Evolutionary conservation across 2,797 vertebrate genomes (phyloP).

Genomic region (Aldrovandia affinis): DNA sequence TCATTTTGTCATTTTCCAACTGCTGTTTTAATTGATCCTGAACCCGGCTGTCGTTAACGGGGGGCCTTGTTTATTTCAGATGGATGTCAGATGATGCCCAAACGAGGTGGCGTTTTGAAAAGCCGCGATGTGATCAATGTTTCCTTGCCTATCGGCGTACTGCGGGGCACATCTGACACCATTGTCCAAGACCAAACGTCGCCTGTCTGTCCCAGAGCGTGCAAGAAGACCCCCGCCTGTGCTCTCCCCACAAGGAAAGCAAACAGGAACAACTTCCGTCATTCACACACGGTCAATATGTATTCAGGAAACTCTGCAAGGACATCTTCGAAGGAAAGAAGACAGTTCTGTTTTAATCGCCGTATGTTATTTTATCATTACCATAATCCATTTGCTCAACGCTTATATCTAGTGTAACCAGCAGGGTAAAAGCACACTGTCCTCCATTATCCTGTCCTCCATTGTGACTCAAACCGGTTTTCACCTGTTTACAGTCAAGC

Average conservation of each 20-base stretch:
- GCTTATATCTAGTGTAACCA: background rate
- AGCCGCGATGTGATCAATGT: background rate
- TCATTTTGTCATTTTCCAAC: background rate
- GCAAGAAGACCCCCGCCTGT: background rate
- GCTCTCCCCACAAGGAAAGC: background rate
- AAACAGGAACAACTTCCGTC: background rate
- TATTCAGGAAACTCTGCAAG: conserved; percentile 14
- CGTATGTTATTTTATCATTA: background rate
- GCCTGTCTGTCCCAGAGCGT: background rate
- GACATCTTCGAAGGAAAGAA: background rate
- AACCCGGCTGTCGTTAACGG: background rate
- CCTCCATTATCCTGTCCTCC: background rate
- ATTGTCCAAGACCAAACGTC: background rate
- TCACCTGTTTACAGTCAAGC: background rate
- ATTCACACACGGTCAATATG: background rate
- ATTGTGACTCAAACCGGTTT: background rate
- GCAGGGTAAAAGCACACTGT: background rate
- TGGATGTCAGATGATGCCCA: background rate
- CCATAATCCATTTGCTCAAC: background rate
- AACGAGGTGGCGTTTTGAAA: background rate
- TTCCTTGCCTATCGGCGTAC: background rate
- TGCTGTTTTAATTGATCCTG: background rate
- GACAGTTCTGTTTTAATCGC: background rate
- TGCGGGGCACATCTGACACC: background rate
- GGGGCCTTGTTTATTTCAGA: background rate